Percentiles rank a stretch among this genome's conserved stretches.
Evolutionary conservation across 2,888 invertebrate species (phyloP).

Genomic region (Dinocampus coccinellae): DNA sequence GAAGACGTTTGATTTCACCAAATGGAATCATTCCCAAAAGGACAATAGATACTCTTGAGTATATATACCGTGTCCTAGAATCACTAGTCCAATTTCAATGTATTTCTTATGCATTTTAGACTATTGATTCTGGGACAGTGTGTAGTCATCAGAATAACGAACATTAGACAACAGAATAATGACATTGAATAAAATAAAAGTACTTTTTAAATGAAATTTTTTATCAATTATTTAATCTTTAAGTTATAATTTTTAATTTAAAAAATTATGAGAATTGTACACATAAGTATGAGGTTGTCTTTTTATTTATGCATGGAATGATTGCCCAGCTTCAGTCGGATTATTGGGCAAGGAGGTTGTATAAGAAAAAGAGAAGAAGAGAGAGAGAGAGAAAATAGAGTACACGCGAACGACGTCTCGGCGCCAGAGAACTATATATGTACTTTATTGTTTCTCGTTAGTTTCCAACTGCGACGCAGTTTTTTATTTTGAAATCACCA

Average conservation of each 20-base stretch:
- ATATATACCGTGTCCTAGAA: neutral
- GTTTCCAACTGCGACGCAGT: neutral
- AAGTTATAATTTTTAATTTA: neutral
- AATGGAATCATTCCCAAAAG: slow-evolving; percentile 10
- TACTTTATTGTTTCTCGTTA: neutral
- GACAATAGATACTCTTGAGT: neutral
- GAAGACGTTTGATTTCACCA: slow-evolving; percentile 11
- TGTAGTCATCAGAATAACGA: no score
- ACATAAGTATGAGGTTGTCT: neutral
- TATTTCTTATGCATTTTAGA: no score
- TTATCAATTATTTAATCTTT: neutral
- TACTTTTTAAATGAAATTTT: neutral
- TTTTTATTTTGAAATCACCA: neutral
- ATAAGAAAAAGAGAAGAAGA: neutral
- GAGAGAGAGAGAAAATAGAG: neutral
- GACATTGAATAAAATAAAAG: neutral
- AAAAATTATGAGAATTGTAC: neutral
- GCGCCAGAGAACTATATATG: neutral
- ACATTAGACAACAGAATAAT: neutral
- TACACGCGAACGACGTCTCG: slow-evolving; percentile 1
- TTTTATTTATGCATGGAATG: slow-evolving; percentile 12
- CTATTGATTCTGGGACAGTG: no score
- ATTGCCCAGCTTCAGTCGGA: neutral
- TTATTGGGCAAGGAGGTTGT: neutral
- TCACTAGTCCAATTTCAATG: no score